These are phyloP conservation scores for Himalopsyche phryganea DNA, from an alignment of 1,140 invertebrate species.

Conservation along the genomic window DNA sequence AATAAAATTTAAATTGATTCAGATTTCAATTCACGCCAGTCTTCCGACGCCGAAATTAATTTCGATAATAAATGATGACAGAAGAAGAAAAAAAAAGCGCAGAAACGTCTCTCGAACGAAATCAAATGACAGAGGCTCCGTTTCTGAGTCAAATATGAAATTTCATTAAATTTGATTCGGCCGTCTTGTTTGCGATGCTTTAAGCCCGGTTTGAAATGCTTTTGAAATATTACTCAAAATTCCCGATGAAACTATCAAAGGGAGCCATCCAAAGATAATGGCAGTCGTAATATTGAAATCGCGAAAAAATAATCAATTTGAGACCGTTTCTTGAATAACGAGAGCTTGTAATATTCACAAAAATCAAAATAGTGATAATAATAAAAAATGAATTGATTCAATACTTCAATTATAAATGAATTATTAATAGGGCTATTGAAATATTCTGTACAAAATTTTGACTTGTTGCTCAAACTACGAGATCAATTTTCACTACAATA, in stretches of 20 bases:
- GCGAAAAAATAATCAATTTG: background rate
- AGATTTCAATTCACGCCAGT: slow-evolving; percentile 25
- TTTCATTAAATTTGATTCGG: slow-evolving; percentile 14
- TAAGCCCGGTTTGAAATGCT: background rate
- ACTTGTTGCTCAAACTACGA: no score
- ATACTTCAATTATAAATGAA: no score
- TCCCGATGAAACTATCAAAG: no score
- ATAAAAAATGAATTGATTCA: no score
- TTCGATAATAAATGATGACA: slow-evolving; percentile 8
- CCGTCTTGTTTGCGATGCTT: slow-evolving; percentile 9
- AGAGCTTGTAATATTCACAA: background rate
- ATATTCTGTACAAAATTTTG: no score
- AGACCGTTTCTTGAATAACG: background rate
- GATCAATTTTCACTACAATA: no score
- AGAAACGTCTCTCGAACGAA: slow-evolving; percentile 6
- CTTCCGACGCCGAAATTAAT: slow-evolving; percentile 15
- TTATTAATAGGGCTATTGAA: no score
- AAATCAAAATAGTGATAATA: background rate
- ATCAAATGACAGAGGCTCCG: slow-evolving; percentile 8
- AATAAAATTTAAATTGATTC: slow-evolving; percentile 25
- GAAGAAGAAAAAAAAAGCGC: slow-evolving; percentile 11
- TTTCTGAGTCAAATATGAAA: slow-evolving; percentile 16
- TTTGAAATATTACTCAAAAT: no score
- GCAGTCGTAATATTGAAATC: no score
- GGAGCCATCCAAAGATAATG: no score